These are phyloP conservation scores for Ctenopoma multispine DNA, from an alignment of 2,797 vertebrate genomes.

Conservation along the genomic window DNA sequence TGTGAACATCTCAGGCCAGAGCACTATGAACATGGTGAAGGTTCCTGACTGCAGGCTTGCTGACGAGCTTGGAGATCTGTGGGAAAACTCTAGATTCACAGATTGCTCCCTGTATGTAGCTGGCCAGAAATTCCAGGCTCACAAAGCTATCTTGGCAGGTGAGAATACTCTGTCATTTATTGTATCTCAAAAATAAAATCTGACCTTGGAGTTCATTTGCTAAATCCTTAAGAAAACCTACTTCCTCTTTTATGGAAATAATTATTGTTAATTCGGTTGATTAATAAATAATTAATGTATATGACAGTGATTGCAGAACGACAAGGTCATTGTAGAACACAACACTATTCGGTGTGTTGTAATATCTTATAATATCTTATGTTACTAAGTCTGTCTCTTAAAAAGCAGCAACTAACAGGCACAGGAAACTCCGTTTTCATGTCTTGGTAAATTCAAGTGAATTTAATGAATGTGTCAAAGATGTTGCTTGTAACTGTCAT, in stretches of 20 bases:
- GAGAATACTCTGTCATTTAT: conserved; percentile 14
- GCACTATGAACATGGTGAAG: conserved; percentile 93
- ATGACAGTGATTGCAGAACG: too few relatives aligned
- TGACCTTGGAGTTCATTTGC: too few relatives aligned
- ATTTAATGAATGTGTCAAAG: background rate
- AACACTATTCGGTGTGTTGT: background rate
- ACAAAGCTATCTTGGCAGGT: conserved; percentile 94
- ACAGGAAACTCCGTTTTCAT: background rate
- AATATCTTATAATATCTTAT: background rate
- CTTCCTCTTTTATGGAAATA: background rate
- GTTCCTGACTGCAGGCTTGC: conserved; percentile 92
- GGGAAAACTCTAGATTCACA: conserved; percentile 92
- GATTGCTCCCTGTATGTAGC: conserved; percentile 91
- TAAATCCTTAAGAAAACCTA: too few relatives aligned
- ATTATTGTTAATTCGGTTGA: background rate
- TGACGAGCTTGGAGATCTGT: conserved; percentile 90
- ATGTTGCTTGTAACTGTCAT: conserved; percentile 1
- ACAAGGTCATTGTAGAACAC: background rate
- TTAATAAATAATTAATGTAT: too few relatives aligned
- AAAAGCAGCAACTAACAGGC: background rate
- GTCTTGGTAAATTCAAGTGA: background rate
- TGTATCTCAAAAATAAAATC: background rate
- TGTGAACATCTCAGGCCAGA: conserved; percentile 93
- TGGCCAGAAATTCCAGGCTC: conserved; percentile 91
- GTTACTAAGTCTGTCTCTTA: background rate